Evolutionary conservation across 2,797 vertebrate species (phyloP).

Genomic region (Capromys pilorides): DNA sequence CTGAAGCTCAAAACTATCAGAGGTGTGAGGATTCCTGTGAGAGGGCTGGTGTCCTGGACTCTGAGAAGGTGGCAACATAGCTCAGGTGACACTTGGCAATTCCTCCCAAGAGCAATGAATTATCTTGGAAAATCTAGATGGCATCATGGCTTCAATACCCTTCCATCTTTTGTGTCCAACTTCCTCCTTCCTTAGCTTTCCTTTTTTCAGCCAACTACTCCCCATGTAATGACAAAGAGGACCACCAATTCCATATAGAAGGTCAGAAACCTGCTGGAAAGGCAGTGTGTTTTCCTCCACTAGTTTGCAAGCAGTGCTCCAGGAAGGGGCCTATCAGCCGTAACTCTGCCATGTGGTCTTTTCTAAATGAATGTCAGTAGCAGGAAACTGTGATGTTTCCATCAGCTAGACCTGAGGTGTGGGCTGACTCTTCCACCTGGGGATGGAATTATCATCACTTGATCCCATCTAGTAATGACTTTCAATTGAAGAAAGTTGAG

Average conservation of each 20-base stretch:
- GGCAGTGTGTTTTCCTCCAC: not conserved
- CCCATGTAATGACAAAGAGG: not conserved
- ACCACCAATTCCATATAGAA: too few relatives aligned
- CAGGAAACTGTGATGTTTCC: not conserved
- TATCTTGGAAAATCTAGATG: not conserved
- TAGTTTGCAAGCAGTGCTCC: not conserved
- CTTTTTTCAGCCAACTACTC: not conserved
- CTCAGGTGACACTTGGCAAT: too few relatives aligned
- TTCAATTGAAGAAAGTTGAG: not conserved
- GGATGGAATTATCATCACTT: not conserved
- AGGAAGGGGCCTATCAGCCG: not conserved
- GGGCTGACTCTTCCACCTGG: not conserved
- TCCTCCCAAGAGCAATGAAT: not conserved
- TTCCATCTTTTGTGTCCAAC: not conserved
- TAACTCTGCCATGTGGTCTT: not conserved
- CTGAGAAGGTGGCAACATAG: not conserved
- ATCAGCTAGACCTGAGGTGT: too few relatives aligned
- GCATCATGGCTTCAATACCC: not conserved
- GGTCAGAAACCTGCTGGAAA: not conserved
- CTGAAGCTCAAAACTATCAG: not conserved
- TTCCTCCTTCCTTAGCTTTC: not conserved
- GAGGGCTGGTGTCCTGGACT: not conserved
- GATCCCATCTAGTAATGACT: too few relatives aligned
- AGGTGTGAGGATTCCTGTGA: not conserved
- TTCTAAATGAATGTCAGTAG: not conserved